phyloP scores from a whole-genome alignment of 2,888 invertebrate species.

The Itoplectis maculator region DNA sequence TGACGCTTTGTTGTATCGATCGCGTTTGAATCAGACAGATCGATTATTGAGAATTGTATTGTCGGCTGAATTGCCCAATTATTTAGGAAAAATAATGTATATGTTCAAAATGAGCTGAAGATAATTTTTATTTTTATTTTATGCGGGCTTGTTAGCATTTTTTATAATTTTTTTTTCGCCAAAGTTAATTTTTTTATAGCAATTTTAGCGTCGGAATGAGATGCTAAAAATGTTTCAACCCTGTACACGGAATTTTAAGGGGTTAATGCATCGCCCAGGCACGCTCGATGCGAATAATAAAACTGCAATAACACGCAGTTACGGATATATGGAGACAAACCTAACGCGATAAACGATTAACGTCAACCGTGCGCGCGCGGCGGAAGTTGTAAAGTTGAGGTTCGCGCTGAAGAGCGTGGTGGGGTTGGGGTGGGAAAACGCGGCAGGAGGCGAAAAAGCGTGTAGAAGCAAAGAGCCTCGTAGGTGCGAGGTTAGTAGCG shows the following conservation, averaged over 20 bases:
- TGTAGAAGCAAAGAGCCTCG: slow-evolving; percentile 10
- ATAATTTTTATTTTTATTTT: too few species aligned
- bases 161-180: too few species aligned
- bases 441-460: background rate
- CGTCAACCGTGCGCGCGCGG: background rate
- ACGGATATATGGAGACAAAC: slow-evolving; percentile 4
- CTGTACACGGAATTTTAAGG: background rate
- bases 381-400: slow-evolving; percentile 31
- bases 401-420: background rate
- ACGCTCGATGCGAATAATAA: slow-evolving; percentile 2
- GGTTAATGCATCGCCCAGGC: background rate
- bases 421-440: too few species aligned
- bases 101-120: too few species aligned
- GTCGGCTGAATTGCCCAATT: too few species aligned
- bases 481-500: slow-evolving; percentile 10
- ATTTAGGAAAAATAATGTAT: too few species aligned
- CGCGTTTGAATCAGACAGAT: too few species aligned
- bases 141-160: too few species aligned
- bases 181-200: background rate
- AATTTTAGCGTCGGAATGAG: too few species aligned
- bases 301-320: background rate
- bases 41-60: too few species aligned
- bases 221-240: too few species aligned
- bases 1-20: background rate
- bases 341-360: slow-evolving; percentile 22